phyloP scores from a whole-genome alignment of 2,888 invertebrate species.

The Caenorhabditis japonica region DNA sequence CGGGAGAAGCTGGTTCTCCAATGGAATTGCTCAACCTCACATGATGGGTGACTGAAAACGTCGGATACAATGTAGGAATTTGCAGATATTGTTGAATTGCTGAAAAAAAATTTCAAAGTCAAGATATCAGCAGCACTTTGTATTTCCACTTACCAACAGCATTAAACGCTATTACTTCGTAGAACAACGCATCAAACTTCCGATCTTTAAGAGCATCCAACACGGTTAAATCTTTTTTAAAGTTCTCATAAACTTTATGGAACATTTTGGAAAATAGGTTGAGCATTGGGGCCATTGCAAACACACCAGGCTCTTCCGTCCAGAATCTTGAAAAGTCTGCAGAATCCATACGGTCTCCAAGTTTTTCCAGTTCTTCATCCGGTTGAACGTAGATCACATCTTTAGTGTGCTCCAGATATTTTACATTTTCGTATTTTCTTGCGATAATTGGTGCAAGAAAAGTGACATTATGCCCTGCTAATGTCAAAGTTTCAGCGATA shows the following conservation, averaged over 20 bases:
- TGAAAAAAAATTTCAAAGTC: neutral
- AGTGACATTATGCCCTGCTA: constrained; percentile 38
- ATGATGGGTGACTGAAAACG: constrained; percentile 36
- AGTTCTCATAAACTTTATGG: constrained; percentile 16
- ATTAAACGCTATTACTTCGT: constrained; percentile 18
- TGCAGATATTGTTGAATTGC: constrained; percentile 29
- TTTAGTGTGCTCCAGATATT: constrained; percentile 28
- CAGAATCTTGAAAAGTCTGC: constrained; percentile 25
- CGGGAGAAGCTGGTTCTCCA: constrained; percentile 34
- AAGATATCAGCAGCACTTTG: constrained; percentile 15
- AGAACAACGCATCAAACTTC: constrained; percentile 34
- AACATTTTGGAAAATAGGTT: constrained; percentile 28
- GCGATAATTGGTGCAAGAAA: constrained; percentile 33
- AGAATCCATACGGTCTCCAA: constrained; percentile 10
- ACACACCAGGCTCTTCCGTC: constrained; percentile 11
- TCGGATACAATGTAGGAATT: constrained; percentile 17
- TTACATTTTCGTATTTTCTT: constrained; percentile 27
- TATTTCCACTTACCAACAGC: constrained; percentile 16
- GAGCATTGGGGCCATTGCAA: constrained; percentile 19
- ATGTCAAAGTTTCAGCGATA: constrained; percentile 30
- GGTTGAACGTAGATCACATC: constrained; percentile 23
- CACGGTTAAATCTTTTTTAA: constrained; percentile 16
- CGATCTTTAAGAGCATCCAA: constrained; percentile 18
- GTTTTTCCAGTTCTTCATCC: constrained; percentile 28
- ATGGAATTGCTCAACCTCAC: constrained; percentile 10